Base-by-base conservation (phyloP, 2,113 vertebrate genomes). In the human (Homo sapiens) region DNA sequence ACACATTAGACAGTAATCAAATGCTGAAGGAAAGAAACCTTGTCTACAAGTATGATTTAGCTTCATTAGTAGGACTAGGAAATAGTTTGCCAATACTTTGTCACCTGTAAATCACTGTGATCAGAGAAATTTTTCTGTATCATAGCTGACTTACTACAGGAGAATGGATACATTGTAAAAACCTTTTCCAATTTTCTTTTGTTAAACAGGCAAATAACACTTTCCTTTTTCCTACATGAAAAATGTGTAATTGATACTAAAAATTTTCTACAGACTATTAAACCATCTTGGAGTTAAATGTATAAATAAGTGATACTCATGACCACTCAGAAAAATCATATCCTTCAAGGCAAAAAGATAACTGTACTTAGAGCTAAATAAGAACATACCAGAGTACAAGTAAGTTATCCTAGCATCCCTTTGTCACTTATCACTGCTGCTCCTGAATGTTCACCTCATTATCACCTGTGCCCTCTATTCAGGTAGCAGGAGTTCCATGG, bases 221-320 rank as follows among this genome's bases (percentile, higher is more conserved):
- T 2, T 59, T 70, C 43, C 40, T 8, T 50, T 81, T 94, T 84
- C 38, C 13, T 84, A 96, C 66, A 78, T 23, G 30, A 59, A 61
- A 97, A 87, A 78, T 76, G 10, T 88, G 5, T 59, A 84, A 86
- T 12, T 50, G n/a, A 90, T 75, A 90, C 23, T 30, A 93, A 68
- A 68, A 90, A 45, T 90, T 92, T 76, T 38, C 73, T 90, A 94
- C 13, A 61, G 95, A 90, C 43, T 93, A 94, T 57, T 92, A 92
- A 94, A 50, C 32, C 57, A 40, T 35, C 2, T 96, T 95, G 23
- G 35, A 45, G 86, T 76, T 75, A 94, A 66, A 78, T 72, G 11
- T 68, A 68, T 25, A 90, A 87, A 35, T 78, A 22, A 43, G 16
- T 61, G 6, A 88, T 86, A 90, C 5, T 96, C 52, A 75, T 32